A percentile compares a stretch with the other conserved stretches of the same genome.
phyloP scores from a whole-genome alignment of 2,888 invertebrate genomes.

The Strigamia maritima region DNA sequence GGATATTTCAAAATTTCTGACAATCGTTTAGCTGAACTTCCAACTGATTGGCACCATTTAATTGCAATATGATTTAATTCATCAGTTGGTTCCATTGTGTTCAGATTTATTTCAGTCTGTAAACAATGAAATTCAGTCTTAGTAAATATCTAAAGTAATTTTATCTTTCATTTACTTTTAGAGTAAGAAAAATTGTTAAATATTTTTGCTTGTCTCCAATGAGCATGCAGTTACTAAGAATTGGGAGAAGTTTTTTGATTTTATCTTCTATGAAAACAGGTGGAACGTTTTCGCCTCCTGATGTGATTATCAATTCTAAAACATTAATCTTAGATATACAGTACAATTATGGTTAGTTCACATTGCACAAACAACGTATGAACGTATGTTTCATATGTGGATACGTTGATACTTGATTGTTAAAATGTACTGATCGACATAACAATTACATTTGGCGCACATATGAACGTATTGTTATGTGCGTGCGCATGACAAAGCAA shows the following conservation, averaged over 20 bases:
- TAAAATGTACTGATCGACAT: too few relatives aligned
- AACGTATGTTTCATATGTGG: too few relatives aligned
- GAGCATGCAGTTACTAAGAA: constrained; percentile 76
- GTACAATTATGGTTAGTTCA: too few relatives aligned
- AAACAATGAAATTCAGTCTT: too few relatives aligned
- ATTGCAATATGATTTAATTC: constrained; percentile 63
- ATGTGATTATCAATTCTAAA: constrained; percentile 80
- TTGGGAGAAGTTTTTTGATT: constrained; percentile 70
- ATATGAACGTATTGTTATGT: too few relatives aligned
- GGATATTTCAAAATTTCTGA: constrained; percentile 42
- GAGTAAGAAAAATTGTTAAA: constrained; percentile 74
- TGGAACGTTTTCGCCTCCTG: constrained; percentile 84
- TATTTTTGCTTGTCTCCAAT: constrained; percentile 85
- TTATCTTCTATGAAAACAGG: constrained; percentile 82
- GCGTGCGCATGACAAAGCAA: too few relatives aligned
- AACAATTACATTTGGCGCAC: too few relatives aligned
- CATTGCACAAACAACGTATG: too few relatives aligned
- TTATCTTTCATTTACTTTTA: constrained; percentile 64
- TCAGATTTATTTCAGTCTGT: constrained; percentile 69
- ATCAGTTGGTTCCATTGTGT: constrained; percentile 70
- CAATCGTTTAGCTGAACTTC: constrained; percentile 58
- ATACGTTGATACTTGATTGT: too few relatives aligned
- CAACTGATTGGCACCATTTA: constrained; percentile 67
- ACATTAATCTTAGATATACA: not conserved
- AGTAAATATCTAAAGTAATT: too few relatives aligned